Percentiles rank a stretch among this genome's conserved stretches.
Evolutionary conservation across 1,140 invertebrate genomes (phyloP).

Genomic region (Danaus melanippus): DNA sequence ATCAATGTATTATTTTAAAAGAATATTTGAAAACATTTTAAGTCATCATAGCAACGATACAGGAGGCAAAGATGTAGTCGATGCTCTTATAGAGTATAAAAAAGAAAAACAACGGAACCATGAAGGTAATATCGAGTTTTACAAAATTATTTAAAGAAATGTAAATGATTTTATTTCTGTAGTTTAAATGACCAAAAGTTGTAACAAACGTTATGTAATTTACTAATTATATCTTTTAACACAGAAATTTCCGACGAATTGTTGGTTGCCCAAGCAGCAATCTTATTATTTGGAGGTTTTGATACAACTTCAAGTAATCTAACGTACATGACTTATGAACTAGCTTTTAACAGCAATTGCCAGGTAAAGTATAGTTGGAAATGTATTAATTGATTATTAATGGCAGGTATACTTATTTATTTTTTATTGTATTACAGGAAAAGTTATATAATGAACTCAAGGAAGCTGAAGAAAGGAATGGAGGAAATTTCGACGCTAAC

Average conservation of each 20-base stretch:
- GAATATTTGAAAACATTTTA: too few species aligned
- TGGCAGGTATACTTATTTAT: neutral
- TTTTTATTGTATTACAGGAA: slow-evolving; percentile 25
- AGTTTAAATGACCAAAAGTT: too few species aligned
- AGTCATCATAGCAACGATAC: too few species aligned
- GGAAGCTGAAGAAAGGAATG: slow-evolving; percentile 23
- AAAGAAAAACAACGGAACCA: slow-evolving; percentile 5
- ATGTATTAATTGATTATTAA: neutral
- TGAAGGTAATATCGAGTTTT: too few species aligned
- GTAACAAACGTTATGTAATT: too few species aligned
- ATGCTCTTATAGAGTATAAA: slow-evolving; percentile 27
- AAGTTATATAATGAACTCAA: slow-evolving; percentile 31
- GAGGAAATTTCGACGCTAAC: slow-evolving; percentile 16
- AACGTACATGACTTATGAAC: slow-evolving; percentile 24
- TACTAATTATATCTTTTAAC: slow-evolving; percentile 3
- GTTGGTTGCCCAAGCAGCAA: slow-evolving; percentile 31
- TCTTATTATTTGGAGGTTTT: slow-evolving; percentile 36
- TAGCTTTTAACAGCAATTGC: slow-evolving; percentile 24
- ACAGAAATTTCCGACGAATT: slow-evolving; percentile 29
- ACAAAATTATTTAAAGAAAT: too few species aligned
- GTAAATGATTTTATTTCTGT: too few species aligned
- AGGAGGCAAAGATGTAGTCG: neutral
- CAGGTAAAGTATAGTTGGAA: slow-evolving; percentile 29
- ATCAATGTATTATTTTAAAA: slow-evolving; percentile 16
- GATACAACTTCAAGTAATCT: slow-evolving; percentile 25